phyloP scores from a whole-genome alignment of 1,140 invertebrate species.

The Nasonia vitripennis region DNA sequence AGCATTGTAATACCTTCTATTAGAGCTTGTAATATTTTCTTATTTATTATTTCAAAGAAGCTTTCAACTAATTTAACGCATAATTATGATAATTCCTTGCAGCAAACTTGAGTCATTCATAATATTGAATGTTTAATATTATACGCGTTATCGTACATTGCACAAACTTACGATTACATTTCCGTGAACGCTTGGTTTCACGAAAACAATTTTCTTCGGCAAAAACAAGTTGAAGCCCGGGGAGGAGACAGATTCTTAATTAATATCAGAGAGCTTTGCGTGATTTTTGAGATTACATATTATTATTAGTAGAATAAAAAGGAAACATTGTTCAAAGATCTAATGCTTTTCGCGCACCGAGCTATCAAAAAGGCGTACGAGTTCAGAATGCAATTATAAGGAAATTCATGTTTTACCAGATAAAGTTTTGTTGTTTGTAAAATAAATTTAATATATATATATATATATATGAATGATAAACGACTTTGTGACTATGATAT shows the following conservation, averaged over 20 bases:
- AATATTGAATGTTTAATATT: conserved; percentile 1
- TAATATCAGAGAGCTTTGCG: background rate
- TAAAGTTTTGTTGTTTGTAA: conserved; percentile 46
- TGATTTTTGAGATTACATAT: background rate
- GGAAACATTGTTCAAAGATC: background rate
- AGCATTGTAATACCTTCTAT: background rate
- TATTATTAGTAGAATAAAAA: background rate
- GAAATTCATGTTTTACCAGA: conserved; percentile 20
- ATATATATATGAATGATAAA: conserved; percentile 34
- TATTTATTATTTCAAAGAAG: conserved; percentile 4
- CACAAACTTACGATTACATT: conserved; percentile 34
- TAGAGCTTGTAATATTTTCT: background rate
- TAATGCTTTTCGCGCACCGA: background rate
- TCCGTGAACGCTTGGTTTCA: conserved; percentile 13
- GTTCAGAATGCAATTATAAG: conserved; percentile 8
- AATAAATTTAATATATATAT: conserved; percentile 46
- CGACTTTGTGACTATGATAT: background rate
- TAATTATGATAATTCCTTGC: background rate
- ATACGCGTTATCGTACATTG: conserved; percentile 5
- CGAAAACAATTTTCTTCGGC: conserved; percentile 5
- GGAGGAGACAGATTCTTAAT: background rate
- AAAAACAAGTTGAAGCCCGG: background rate
- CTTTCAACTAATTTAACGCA: background rate
- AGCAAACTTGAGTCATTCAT: background rate
- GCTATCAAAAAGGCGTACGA: background rate